Evolutionary conservation across 2,797 vertebrate genomes (phyloP), one percentile per base, ranked within the genome.

Genomic region (Coracias cyanogaster): DNA sequence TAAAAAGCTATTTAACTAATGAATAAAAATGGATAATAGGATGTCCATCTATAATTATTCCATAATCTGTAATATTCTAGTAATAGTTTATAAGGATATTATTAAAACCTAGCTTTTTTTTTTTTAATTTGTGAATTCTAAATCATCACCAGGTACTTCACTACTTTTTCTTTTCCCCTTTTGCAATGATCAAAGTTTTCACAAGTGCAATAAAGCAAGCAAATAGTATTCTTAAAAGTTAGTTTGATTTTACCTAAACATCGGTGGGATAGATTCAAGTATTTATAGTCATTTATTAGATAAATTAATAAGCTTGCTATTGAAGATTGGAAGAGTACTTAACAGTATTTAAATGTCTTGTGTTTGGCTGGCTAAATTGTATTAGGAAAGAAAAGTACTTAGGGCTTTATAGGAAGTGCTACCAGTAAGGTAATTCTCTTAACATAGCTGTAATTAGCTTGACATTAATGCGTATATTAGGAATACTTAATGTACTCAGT

Each of bases 361-460:
- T 83, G 52, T 87, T 95, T 80, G 86, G 88, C 61, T 90, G 70
- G 19, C 70, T 95, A 74, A 79, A 91, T 77, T 84, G 51, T 80
- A 84, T 82, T 61, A 87, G 43, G 77, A 76, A 79, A 83, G 76
- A 49, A 67, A 73, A 86, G 77, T 82, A 86, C 73, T 77, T 92
- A 33, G 9, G 35, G 57, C 69, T 92, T 92, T 86, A 71, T 33
- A 77, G n/a, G 64, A 90, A 54, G 33, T 55, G 60, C 41, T 90
- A 52, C 29, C 74, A 81, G 51, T 60, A 49, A 70, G 39, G 81
- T 89, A 85, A 81, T 87, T 93, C 57, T 95, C 62, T 82, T 92
- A 88, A 67, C 26, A 25, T 9, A 90, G 60, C 67, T 89, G 70
- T 65, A 82, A 95, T 94, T 94, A 93, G 64, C 82, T 77, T 94